Conservation (phyloP, 2,797 vertebrate genomes). For the Serranus cabrilla region DNA sequence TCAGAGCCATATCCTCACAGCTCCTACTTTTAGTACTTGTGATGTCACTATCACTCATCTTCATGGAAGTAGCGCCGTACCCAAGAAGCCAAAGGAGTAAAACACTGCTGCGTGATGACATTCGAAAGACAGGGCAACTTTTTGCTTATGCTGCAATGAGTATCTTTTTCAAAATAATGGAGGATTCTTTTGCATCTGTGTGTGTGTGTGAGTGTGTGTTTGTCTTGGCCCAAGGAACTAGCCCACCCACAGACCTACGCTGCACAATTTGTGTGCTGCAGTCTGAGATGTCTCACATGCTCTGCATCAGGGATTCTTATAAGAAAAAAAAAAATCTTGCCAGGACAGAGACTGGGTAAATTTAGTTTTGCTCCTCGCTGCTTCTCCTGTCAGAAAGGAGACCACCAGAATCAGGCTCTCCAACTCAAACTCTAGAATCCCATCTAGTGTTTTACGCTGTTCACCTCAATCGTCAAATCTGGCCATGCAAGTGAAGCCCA, state of each 20-base stretch:
- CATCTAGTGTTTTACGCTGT: constrained; percentile 22
- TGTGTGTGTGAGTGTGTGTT: constrained; percentile 31
- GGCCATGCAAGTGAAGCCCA: constrained; percentile 27
- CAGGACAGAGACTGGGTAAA: constrained; percentile 50
- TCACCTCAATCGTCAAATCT: constrained; percentile 39
- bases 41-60: constrained; percentile 66
- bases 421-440: constrained; percentile 40
- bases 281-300: constrained; percentile 67
- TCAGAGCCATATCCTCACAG: constrained; percentile 27
- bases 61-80: constrained; percentile 41
- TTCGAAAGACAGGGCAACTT: constrained; percentile 52
- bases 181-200: constrained; percentile 43
- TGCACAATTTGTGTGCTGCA: constrained; percentile 61
- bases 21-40: constrained; percentile 48
- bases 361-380: constrained; percentile 56
- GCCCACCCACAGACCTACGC: constrained; percentile 64
- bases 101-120: constrained; percentile 40
- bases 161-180: constrained; percentile 57
- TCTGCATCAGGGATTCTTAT: constrained; percentile 57
- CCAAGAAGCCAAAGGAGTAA: constrained; percentile 56
- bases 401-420: constrained; percentile 50
- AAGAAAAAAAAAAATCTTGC: constrained; percentile 39
- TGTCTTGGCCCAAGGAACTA: constrained; percentile 52
- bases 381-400: constrained; percentile 60
- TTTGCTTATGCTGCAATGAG: constrained; percentile 51